Conservation (phyloP, 2,797 vertebrate genomes). For the Falco cherrug region DNA sequence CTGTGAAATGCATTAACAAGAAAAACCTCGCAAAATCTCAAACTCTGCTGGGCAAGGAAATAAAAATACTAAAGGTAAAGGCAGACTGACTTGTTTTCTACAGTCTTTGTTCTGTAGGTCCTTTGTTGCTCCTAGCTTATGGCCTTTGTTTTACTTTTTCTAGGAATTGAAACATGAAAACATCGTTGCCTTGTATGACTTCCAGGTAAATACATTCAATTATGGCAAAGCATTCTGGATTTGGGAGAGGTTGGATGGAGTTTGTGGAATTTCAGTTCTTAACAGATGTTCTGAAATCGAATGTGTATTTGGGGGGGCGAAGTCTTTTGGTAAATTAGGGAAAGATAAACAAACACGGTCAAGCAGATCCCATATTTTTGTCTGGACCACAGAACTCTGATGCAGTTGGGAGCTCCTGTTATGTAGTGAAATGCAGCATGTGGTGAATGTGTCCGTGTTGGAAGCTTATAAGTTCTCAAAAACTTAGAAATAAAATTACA, state of each 20-base stretch:
- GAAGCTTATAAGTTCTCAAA: neutral
- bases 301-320: rapidly evolving
- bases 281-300: neutral
- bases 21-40: slow-evolving; percentile 96
- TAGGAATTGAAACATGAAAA: slow-evolving; percentile 98
- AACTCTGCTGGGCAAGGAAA: slow-evolving; percentile 94
- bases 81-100: neutral
- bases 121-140: neutral
- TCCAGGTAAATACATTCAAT: slow-evolving; percentile 83
- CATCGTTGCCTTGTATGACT: slow-evolving; percentile 94
- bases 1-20: slow-evolving; percentile 98
- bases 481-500: neutral
- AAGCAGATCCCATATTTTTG: neutral
- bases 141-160: slow-evolving; percentile 17
- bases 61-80: slow-evolving; percentile 95
- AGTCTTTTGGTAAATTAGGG: neutral
- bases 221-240: neutral
- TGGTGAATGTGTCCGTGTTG: neutral
- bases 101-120: neutral
- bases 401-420: neutral
- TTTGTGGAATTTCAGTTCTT: neutral
- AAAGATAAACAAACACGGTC: neutral
- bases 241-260: neutral
- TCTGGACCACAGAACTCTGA: neutral
- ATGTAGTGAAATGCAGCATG: neutral